Percentiles rank a stretch among this genome's conserved stretches.
Conservation (phyloP, 2,113 vertebrate species). For the Casuarius casuarius region DNA sequence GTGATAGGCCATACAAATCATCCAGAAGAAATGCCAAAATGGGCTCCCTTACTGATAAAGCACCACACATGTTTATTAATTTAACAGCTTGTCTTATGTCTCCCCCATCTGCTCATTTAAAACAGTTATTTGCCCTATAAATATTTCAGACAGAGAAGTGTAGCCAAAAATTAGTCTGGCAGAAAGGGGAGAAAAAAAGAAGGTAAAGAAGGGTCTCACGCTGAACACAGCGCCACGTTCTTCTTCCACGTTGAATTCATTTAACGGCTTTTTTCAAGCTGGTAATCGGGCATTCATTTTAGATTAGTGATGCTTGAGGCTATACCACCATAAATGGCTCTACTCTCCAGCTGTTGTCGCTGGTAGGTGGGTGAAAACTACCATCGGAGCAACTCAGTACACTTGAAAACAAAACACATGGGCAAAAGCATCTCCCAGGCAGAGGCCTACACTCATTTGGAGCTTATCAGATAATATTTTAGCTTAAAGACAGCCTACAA, state of each 20-base stretch:
- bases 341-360: conserved; percentile 51
- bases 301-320: conserved; percentile 47
- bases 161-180: conserved; percentile 62
- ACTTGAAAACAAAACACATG: conserved; percentile 42
- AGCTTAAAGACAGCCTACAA: neutral
- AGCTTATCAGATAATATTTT: neutral
- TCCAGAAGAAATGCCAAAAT: conserved; percentile 79
- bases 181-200: neutral
- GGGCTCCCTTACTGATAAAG: conserved; percentile 78
- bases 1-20: conserved; percentile 83
- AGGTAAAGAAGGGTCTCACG: neutral
- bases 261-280: conserved; percentile 11
- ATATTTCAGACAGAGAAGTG: conserved; percentile 72
- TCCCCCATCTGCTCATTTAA: conserved; percentile 80
- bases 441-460: conserved; percentile 7
- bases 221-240: neutral
- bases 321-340: neutral
- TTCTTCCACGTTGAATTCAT: neutral
- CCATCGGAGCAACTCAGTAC: conserved; percentile 19
- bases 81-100: conserved; percentile 82
- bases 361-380: conserved; percentile 51
- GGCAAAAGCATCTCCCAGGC: conserved; percentile 42
- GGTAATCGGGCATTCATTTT: conserved; percentile 60
- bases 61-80: conserved; percentile 78
- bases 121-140: conserved; percentile 77